Conservation (phyloP, 2,888 invertebrate species). For the Caradrina clavipalpis region DNA sequence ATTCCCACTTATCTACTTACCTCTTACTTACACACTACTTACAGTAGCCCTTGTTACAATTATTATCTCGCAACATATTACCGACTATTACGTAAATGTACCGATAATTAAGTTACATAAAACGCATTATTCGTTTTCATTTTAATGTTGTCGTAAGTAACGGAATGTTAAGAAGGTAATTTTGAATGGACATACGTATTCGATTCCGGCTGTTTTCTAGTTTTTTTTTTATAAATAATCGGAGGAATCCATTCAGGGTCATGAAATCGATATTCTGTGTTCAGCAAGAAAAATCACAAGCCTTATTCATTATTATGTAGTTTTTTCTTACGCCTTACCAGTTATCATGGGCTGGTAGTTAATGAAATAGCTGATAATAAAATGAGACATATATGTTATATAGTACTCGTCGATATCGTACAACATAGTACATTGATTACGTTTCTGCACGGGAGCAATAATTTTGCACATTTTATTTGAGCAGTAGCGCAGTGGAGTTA, state of each 20-base stretch:
- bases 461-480: slow-evolving; percentile 78
- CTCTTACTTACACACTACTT: slow-evolving; percentile 36
- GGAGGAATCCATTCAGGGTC: neutral
- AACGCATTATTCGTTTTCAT: slow-evolving; percentile 21
- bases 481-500: slow-evolving; percentile 70
- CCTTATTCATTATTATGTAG: too few species aligned
- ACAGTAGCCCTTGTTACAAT: slow-evolving; percentile 57
- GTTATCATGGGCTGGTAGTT: too few species aligned
- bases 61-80: slow-evolving; percentile 42
- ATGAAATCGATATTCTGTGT: neutral
- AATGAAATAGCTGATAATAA: slow-evolving; percentile 57
- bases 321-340: too few species aligned
- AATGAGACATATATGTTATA: slow-evolving; percentile 70
- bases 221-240: neutral
- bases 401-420: slow-evolving; percentile 74
- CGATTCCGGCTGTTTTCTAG: neutral
- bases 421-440: slow-evolving; percentile 70
- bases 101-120: slow-evolving; percentile 38
- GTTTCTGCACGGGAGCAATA: slow-evolving; percentile 77
- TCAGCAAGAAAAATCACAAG: neutral
- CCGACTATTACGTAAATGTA: slow-evolving; percentile 41
- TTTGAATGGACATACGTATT: neutral
- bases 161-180: slow-evolving; percentile 7
- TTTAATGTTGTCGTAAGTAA: slow-evolving; percentile 19
- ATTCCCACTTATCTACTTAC: slow-evolving; percentile 49